Base-by-base conservation (phyloP, 2,888 invertebrate genomes). In the Lithophane socia region DNA sequence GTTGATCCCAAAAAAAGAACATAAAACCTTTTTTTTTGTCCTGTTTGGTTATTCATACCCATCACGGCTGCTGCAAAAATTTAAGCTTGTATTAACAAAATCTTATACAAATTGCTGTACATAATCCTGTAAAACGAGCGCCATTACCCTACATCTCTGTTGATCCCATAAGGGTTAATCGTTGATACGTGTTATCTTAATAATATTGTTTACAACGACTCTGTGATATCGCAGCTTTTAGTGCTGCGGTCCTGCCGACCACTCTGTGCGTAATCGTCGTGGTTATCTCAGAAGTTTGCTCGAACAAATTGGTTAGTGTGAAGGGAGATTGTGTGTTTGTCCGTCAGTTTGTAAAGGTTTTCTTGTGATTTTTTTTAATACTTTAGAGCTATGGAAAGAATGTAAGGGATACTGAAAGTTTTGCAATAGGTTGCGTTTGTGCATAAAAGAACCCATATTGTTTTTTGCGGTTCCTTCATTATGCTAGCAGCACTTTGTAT, bases 201-300 rank as follows among this genome's bases (percentile, higher is more conserved):
- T 77, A 56, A 75, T 77, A 77, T 80, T 86, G 86, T 85, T 85
- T 83, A 83, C 81, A 77, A 73, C 68, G 47, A 72, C 56, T 21
- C 21, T 10, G n/a, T 42, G 73, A 77, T 87, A 85, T 77, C 75
- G 16, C 37, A n/a, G 79, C 87, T 87, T 56, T 85, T 85, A 85
- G 75, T 65, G 68, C 42, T 72, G 63, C 21, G 12, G 42, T 69
- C 60, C 71, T 78, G 71, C 75, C 66, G 73, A 76, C 77, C 81
- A 77, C 84, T 83, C 63, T 58, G 66, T 44, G 29, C 13, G 18
- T 73, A 67, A 83, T 73, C 58, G 47, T 29, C 52, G 60, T 18
- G 42, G 44, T 83, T 79, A 86, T 81, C 86, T 76, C 24, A 56
- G 16, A 63, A 66, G 47, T 73, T 82, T 24, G 42, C 52, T 61